Percentiles rank a stretch among this genome's conserved stretches.
phyloP scores from a whole-genome alignment of 2,113 vertebrate genomes.

The Paracanthobrama guichenoti region DNA sequence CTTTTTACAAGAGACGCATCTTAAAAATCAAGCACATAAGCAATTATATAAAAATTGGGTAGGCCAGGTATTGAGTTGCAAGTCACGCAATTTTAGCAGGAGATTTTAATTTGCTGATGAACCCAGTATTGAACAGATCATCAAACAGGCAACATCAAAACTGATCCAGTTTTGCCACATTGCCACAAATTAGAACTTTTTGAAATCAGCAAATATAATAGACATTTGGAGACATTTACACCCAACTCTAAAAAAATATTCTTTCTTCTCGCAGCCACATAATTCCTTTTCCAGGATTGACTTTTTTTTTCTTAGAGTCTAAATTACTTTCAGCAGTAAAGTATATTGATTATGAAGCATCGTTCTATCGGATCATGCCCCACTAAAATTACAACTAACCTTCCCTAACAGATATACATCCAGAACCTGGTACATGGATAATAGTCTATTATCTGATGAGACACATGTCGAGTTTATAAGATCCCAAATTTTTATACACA shows the following conservation, averaged over 20 bases:
- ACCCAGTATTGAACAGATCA: neutral
- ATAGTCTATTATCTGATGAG: neutral
- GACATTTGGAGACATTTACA: neutral
- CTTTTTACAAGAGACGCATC: neutral
- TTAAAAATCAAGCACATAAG: neutral
- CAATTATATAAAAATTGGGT: neutral
- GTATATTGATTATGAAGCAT: neutral
- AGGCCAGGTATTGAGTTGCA: neutral
- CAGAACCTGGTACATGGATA: conserved; percentile 1
- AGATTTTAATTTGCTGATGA: neutral
- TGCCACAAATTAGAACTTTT: no score
- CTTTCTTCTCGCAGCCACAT: neutral
- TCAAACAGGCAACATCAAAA: neutral
- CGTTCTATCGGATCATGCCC: neutral
- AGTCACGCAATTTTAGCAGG: neutral
- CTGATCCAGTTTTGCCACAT: no score
- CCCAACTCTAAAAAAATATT: neutral
- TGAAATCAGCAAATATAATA: neutral
- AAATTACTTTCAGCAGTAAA: conserved; percentile 1
- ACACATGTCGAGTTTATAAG: neutral
- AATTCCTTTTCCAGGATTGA: neutral
- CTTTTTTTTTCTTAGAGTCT: neutral
- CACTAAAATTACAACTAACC: neutral
- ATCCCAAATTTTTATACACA: conserved; percentile 21
- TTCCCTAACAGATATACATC: neutral